Evolutionary conservation across 1,140 invertebrate genomes (phyloP), one percentile per base, ranked within the genome.

Genomic region (Conus betulinus): DNA sequence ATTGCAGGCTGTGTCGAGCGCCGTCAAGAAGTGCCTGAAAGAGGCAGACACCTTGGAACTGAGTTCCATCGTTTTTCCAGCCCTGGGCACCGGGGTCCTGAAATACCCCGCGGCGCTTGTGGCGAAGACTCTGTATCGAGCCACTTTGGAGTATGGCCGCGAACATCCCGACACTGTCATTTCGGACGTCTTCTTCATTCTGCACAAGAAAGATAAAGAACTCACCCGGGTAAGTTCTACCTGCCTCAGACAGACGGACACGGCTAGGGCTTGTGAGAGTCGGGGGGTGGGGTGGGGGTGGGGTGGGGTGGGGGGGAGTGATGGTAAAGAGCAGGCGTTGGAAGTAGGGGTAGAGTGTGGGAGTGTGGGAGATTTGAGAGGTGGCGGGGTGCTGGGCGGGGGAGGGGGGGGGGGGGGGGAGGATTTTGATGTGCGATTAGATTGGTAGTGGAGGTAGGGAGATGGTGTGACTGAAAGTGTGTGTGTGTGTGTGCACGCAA

Each of bases 51-150:
- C 76, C 52, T 74, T 25, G 52, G 52, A 79, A 20, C 85, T 87
- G 52, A 81, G 53, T 52, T 85, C 90, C 7, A 81, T 93, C 57
- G 86, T 90, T 57, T 89, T 93, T 57, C 92, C 92, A 39, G 89
- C 90, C 52, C 88, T 93, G 55, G 91, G 90, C 55, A 91, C 92
- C 88, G 92, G 92, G 25, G 89, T 78, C 17, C 74, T 91, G 15
- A 85, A 81, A 25, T 91, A 91, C 57, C 89, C 89, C 23, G 84
- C 88, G 85, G 84, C 89, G 4, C 76, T 89, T 85, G 90, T 92
- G n/a, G 88, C 89, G 15, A 84, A 81, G 8, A 57, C 88, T 23
- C 90, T 92, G 74, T 90, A 91, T 60, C 67, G 84, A 78, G 88
- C 87, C 23, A 89, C 90, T 15, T 76, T 89, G 76, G 85, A 88